Base-by-base conservation (phyloP, 1,140 invertebrate genomes). In the Anastrepha obliqua region DNA sequence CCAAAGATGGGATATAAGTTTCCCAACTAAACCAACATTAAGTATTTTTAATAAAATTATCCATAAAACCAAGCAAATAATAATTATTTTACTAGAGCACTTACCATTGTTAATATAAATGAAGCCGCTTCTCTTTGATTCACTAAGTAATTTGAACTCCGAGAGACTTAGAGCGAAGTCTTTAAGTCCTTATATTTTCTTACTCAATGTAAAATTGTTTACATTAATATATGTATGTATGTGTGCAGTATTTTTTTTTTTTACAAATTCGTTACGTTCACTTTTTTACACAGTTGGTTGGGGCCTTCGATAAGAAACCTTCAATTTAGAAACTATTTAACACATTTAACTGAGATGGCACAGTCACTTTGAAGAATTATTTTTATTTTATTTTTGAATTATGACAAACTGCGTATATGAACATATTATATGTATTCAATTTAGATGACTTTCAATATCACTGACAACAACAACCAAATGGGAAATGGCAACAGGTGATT, bases 231-330 rank as follows among this genome's bases (percentile, higher is more conserved):
- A 0, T 55, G n/a, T 55, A 20, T 74, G 47, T 55, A 20, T 62
- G 4, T 13, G 60, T 1, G n/a, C 74, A 47, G 15, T 47, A 15
- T 74, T 74, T 13, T 15, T 74, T 13, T 15, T 74, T 81, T 55
- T 81, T 11, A n/a, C 5, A 55, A 51, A 74, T 47, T 47, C 39
- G 29, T 81, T 81, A 55, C 74, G 15, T 81, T 55, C 74, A 81
- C 74, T 81, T 81, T 55, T 81, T 81, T 81, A 17, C 74, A 81
- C 44, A 81, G n/a, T 55, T 81, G 39, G 44, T 74, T 81, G 15
- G 17, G 47, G 47, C 74, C 74, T 81, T 81, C 74, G 20, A 55
- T 55, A 58, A 20, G 51, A 55, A 55, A 55, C 51, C 60, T 62
- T 62, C n/a, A 51, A 81, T 39, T 44, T 44, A 74, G 67, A 74